Evolutionary conservation across 1,140 invertebrate species (phyloP).

Genomic region (Panagrolaimus sp.): DNA sequence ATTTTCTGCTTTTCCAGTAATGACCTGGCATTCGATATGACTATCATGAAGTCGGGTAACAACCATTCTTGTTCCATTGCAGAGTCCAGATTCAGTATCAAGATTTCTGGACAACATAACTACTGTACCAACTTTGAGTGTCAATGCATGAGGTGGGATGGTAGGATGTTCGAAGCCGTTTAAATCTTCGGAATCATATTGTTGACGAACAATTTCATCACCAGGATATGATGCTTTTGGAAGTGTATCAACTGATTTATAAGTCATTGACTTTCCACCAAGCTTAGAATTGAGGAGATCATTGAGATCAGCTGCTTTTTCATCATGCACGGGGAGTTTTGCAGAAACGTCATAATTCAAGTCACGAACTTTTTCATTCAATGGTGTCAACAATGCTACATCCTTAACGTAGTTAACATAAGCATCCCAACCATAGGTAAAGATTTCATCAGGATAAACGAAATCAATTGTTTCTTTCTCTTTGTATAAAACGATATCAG

Average conservation of each 20-base stretch:
- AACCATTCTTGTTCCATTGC: slow-evolving; percentile 6
- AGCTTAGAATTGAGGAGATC: no score
- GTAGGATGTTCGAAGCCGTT: neutral
- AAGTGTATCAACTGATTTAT: neutral
- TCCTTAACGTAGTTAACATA: neutral
- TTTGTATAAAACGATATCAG: neutral
- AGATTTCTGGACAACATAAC: neutral
- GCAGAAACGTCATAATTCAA: neutral
- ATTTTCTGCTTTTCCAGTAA: neutral
- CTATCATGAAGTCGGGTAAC: neutral
- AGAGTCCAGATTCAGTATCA: neutral
- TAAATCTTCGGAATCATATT: neutral
- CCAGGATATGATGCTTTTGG: neutral
- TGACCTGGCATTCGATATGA: neutral
- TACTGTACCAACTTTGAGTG: neutral
- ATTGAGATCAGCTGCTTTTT: no score
- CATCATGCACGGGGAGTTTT: neutral
- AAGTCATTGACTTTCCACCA: neutral
- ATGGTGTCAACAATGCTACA: neutral
- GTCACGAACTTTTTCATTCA: neutral
- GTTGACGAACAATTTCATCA: neutral
- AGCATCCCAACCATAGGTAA: neutral
- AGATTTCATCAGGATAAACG: neutral
- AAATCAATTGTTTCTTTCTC: neutral
- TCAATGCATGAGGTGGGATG: no score